Conservation (phyloP, 2,888 invertebrate genomes). For the Cantharis lateralis region DNA sequence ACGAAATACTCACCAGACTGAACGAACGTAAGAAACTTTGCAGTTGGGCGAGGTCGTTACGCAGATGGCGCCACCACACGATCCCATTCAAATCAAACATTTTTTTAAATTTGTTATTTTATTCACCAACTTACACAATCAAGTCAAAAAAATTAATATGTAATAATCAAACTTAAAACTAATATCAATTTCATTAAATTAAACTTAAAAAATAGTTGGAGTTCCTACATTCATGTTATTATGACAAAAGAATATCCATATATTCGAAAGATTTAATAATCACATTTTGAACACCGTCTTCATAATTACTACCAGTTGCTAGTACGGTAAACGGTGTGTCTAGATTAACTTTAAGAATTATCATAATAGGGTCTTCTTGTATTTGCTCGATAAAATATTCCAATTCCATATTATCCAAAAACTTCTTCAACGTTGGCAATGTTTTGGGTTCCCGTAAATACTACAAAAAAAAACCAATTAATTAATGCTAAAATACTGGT, state of each 20-base stretch:
- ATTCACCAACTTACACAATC: background rate
- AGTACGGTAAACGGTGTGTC: constrained; percentile 43
- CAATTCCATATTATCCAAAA: constrained; percentile 40
- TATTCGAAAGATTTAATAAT: constrained; percentile 12
- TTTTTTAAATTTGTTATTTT: background rate
- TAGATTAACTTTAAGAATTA: constrained; percentile 37
- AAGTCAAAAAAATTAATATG: background rate
- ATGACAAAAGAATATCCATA: background rate
- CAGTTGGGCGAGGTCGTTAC: background rate
- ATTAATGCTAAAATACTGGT: background rate
- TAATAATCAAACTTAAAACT: background rate
- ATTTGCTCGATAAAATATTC: constrained; percentile 33
- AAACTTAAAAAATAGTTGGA: background rate
- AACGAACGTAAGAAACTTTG: background rate
- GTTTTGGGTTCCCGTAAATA: constrained; percentile 34
- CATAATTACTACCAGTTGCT: constrained; percentile 30
- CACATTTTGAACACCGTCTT: constrained; percentile 17
- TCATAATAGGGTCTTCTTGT: constrained; percentile 33
- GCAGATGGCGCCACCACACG: background rate
- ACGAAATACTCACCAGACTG: constrained; percentile 9
- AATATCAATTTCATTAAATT: too few relatives aligned
- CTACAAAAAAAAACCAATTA: constrained; percentile 38
- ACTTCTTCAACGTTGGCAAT: constrained; percentile 37
- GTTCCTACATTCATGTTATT: background rate
- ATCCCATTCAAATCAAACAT: background rate